A percentile compares a stretch with the other conserved stretches of the same genome.
Evolutionary conservation across 2,113 vertebrate species (phyloP).

Genomic region (Calyptommatus sinebrachiatus): DNA sequence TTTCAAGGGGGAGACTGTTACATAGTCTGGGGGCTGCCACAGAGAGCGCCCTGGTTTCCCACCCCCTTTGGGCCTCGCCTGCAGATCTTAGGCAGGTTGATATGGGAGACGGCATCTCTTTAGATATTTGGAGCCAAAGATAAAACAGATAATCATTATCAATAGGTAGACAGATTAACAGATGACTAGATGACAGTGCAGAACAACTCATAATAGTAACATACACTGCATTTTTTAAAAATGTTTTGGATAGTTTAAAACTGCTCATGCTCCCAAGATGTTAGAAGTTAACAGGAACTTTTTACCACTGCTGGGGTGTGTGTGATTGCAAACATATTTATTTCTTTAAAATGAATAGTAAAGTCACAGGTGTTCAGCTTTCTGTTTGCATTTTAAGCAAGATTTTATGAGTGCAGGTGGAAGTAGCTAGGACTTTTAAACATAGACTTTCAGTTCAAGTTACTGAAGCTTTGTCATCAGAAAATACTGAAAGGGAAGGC

Average conservation of each 20-base stretch:
- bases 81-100: too few relatives aligned
- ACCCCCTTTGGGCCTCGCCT: too few relatives aligned
- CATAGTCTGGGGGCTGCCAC: too few relatives aligned
- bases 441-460: slow-evolving; percentile 13
- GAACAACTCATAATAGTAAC: neutral
- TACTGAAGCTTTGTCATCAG: slow-evolving; percentile 16
- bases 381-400: neutral
- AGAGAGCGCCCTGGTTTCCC: too few relatives aligned
- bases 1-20: too few relatives aligned
- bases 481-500: slow-evolving; percentile 1
- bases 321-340: neutral
- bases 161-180: too few relatives aligned
- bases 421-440: slow-evolving; percentile 28
- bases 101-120: too few relatives aligned
- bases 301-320: slow-evolving; percentile 21
- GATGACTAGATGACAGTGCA: neutral
- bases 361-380: slow-evolving; percentile 43
- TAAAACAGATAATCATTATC: too few relatives aligned
- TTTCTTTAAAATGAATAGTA: slow-evolving; percentile 9
- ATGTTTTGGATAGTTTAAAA: slow-evolving; percentile 10
- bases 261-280: slow-evolving; percentile 14
- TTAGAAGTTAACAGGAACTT: slow-evolving; percentile 25
- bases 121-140: too few relatives aligned
- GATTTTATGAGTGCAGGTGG: slow-evolving; percentile 40
- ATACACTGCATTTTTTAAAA: neutral